These are phyloP conservation scores for Diadema setosum DNA, from an alignment of 35 echinoderm and acorn worm species.

Conservation along the genomic window DNA sequence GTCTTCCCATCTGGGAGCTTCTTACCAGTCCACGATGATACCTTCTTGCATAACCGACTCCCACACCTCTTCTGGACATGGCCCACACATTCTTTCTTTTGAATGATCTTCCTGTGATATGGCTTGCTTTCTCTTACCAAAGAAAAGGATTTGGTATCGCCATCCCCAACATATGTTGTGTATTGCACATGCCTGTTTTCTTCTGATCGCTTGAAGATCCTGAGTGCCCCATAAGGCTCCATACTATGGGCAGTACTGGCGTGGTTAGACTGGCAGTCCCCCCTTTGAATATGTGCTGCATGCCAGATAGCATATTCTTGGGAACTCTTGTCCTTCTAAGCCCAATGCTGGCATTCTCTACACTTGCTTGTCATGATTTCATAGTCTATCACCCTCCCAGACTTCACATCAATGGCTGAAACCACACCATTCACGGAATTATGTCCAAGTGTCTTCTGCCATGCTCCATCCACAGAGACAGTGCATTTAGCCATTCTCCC, in stretches of 20 bases:
- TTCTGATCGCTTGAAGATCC: conserved; percentile 24
- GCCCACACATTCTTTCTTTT: not conserved
- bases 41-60: not conserved
- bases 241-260: not conserved
- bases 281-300: not conserved
- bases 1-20: conserved; percentile 27
- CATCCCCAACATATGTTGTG: conserved; percentile 34
- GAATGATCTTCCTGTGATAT: not conserved
- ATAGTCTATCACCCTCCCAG: conserved; percentile 23
- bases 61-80: conserved; percentile 36
- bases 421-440: not conserved
- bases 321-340: no score
- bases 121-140: conserved; percentile 12
- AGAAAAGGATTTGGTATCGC: conserved; percentile 23
- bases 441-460: not conserved
- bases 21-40: not conserved
- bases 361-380: conserved; percentile 8
- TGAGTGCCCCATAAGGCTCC: conserved; percentile 23
- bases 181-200: not conserved
- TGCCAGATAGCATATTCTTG: not conserved
- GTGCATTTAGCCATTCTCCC: no score
- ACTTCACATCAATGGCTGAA: not conserved
- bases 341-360: not conserved
- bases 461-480: not conserved
- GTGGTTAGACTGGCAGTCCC: conserved; percentile 1